Percentiles rank a stretch among this genome's conserved stretches.
These are phyloP conservation scores for Cyaniris semiargus DNA, from an alignment of 2,888 invertebrate species.

Conservation along the genomic window DNA sequence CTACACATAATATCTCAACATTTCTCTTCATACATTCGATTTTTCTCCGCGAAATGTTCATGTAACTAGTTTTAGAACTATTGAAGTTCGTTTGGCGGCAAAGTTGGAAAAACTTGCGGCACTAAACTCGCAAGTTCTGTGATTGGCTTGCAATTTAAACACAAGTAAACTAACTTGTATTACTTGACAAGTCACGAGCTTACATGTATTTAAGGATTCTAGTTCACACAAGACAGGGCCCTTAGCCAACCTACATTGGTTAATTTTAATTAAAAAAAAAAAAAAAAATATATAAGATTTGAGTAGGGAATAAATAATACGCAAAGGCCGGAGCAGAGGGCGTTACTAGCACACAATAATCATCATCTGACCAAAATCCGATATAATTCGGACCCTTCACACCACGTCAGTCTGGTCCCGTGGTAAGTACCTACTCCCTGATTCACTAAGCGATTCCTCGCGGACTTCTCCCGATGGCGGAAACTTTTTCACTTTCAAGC, in stretches of 20 bases:
- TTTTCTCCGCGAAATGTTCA: constrained; percentile 4
- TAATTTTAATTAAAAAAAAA: too few relatives aligned
- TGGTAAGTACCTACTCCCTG: too few relatives aligned
- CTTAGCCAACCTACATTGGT: neutral
- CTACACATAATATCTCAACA: neutral
- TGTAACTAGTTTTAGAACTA: constrained; percentile 16
- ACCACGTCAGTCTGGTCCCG: too few relatives aligned
- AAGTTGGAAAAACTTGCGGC: neutral
- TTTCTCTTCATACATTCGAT: constrained; percentile 5
- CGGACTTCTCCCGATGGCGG: too few relatives aligned
- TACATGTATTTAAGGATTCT: neutral
- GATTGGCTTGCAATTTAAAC: constrained; percentile 21
- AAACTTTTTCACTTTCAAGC: too few relatives aligned
- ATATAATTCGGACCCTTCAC: too few relatives aligned
- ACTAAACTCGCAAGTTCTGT: neutral
- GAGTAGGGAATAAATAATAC: too few relatives aligned
- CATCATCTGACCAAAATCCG: too few relatives aligned
- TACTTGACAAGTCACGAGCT: neutral
- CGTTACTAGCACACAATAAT: too few relatives aligned
- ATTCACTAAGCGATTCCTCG: too few relatives aligned
- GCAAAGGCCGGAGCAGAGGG: too few relatives aligned
- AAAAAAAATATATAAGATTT: too few relatives aligned
- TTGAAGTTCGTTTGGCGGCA: neutral
- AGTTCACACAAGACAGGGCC: neutral
- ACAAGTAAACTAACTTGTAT: neutral